Base-by-base conservation (phyloP, 64 coral and sea anemone genomes). In the Montipora capricornis region DNA sequence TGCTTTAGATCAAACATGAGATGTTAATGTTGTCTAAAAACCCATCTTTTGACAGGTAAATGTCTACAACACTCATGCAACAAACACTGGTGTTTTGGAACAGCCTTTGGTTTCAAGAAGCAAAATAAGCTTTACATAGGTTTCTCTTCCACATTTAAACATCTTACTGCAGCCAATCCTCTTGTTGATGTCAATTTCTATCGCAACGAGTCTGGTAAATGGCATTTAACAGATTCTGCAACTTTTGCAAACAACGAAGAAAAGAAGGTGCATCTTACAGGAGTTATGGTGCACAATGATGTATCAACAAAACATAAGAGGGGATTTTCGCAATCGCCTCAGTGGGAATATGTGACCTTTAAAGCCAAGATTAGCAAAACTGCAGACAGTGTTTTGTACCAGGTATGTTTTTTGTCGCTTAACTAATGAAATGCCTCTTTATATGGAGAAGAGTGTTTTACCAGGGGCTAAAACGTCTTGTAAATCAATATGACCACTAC, bases 111-210 rank as follows among this genome's bases (percentile, higher is more conserved):
- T 66, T 71, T 24, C 5, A 20, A 22, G 3, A 73, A 71, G 20
- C 68, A 71, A 20, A 64, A 86, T 50, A 70, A n/a, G 0, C 66
- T 71, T 8, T 86, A 71, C 19, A 46, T 86, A 49, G 82, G 82
- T 8, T 69, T 86, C 17, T 86, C 64, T 11, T 86, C 82, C 9
- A 86, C 62, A 8, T 86, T 86, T 22, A 60, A 19, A 71, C 64
- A 86, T 70, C 62, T 86, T 16, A 5, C 45, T 11, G 47, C 62
- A 19, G 44, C 44, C 15, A 86, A 50, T 71, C 82, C 82, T 47
- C 49, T 45, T 11, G 82, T 86, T 71, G 15, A 86, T 71, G 67
- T 86, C 11, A 86, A 86, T n/a, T 86, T 86, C 66, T 86, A 86
- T 24, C 82, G 61, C 47, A 86, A 86, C 11, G 29, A 71, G 11